Evolutionary conservation across 1,140 invertebrate genomes (phyloP).

Genomic region (Rhopalosiphum maidis): DNA sequence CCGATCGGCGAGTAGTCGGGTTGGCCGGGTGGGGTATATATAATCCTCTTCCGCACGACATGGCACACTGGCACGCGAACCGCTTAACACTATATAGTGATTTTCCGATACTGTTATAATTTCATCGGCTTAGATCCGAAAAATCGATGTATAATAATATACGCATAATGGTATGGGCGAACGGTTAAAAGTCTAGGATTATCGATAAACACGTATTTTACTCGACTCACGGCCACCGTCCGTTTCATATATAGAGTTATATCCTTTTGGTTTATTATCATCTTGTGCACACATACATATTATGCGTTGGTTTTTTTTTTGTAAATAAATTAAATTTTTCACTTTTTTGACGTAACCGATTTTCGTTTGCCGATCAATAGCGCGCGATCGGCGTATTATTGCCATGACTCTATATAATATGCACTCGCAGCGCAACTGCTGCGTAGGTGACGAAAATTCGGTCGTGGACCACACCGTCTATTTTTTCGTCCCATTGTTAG

Average conservation of each 20-base stretch:
- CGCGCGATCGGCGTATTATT: neutral
- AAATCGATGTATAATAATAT: neutral
- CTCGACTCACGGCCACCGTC: neutral
- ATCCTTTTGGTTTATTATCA: neutral
- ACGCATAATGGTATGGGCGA: too few species aligned
- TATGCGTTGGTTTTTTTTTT: neutral
- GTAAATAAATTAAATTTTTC: neutral
- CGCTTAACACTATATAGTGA: neutral
- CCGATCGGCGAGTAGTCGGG: neutral
- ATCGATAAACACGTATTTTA: neutral
- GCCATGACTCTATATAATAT: neutral
- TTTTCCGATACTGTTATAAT: neutral
- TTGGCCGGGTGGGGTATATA: neutral
- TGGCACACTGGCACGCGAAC: neutral
- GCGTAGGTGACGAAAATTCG: neutral
- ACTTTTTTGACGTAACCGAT: neutral
- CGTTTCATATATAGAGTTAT: neutral
- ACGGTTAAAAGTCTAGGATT: neutral
- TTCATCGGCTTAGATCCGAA: neutral
- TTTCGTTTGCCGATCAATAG: neutral
- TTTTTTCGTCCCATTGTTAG: neutral
- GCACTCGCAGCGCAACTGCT: neutral
- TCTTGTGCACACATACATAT: too few species aligned
- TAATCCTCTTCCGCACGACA: neutral
- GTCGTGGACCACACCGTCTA: neutral